Conservation (phyloP, 2,888 invertebrate species). For the Melanostoma scalare region DNA sequence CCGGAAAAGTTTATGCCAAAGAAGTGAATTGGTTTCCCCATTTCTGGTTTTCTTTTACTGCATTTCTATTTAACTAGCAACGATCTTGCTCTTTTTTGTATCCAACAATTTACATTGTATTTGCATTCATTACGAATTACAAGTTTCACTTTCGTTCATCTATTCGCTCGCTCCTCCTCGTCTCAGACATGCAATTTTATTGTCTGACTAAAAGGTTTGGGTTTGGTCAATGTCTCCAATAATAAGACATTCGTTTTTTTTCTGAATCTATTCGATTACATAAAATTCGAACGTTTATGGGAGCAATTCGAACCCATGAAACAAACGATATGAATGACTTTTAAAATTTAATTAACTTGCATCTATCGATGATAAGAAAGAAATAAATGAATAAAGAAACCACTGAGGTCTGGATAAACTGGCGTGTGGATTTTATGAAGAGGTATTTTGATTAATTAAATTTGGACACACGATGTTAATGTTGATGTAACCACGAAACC, state of each 20-base stretch:
- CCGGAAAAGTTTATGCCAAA: neutral
- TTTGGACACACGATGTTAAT: constrained; percentile 25
- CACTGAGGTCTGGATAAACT: neutral
- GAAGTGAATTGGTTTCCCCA: too few relatives aligned
- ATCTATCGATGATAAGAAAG: neutral
- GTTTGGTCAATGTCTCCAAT: constrained; percentile 6
- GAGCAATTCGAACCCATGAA: neutral
- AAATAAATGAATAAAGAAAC: neutral
- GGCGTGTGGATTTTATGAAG: constrained; percentile 8
- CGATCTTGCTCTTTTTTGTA: neutral
- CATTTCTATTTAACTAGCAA: constrained; percentile 9
- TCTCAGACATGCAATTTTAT: constrained; percentile 4
- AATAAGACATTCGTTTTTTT: constrained; percentile 7
- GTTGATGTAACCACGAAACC: constrained; percentile 23
- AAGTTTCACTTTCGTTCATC: constrained; percentile 13
- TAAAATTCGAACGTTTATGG: neutral
- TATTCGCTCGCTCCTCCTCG: neutral
- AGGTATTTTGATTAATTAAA: constrained; percentile 56
- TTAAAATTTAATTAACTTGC: constrained; percentile 5
- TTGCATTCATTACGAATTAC: constrained; percentile 8
- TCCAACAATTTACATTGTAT: neutral
- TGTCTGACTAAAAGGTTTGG: neutral
- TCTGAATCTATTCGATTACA: neutral
- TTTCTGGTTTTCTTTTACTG: constrained; percentile 5
- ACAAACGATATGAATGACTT: neutral